Evolutionary conservation across 2,888 invertebrate genomes (phyloP), one percentile per base, ranked within the genome.

Genomic region (Ormyrus rosae): DNA sequence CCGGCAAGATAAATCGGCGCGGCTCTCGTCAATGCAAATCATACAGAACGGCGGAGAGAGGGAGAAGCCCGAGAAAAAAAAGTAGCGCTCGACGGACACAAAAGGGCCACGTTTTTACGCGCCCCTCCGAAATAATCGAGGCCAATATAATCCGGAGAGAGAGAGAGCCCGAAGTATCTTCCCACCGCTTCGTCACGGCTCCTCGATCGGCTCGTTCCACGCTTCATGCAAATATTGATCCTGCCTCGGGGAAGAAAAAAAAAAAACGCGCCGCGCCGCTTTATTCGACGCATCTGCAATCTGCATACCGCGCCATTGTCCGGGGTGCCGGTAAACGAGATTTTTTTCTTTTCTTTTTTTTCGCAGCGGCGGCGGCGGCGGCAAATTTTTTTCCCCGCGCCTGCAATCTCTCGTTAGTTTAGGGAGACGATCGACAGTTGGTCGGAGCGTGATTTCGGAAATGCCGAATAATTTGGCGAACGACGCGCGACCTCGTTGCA

Each of bases 191-290:
- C 86, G 89, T 88, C 84, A 89, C 86, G 88, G 88, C 79, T 86
- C 82, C 88, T 89, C 84, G 85, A 86, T 72, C 83, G 64, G 50
- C 60, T 9, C 56, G 64, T 8, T 86, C 83, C 84, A 80, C 48
- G 84, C 84, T 84, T 84, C 86, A 89, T 89, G 89, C 90, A 89
- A 90, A 90, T 89, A 88, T 86, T 86, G 86, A 85, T 87, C 85
- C 84, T 85, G 79, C 75, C 82, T 79, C 61, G 51, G 7, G n/a
- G n/a, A 10, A n/a, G 1, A 48, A 34, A 56, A 34, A 65, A 65
- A 48, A 19, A 34, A 64, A 68, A 55, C n/a, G 10, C 64, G 55
- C 13, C 13, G 6, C 70, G 67, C 34, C 34, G 34, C 72, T 84
- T 86, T 86, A 85, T 88, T 80, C 84, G 69, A 65, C 58, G 78